These are phyloP conservation scores for Dermolepida albohirtum DNA, from an alignment of 2,888 invertebrate genomes.

Conservation along the genomic window DNA sequence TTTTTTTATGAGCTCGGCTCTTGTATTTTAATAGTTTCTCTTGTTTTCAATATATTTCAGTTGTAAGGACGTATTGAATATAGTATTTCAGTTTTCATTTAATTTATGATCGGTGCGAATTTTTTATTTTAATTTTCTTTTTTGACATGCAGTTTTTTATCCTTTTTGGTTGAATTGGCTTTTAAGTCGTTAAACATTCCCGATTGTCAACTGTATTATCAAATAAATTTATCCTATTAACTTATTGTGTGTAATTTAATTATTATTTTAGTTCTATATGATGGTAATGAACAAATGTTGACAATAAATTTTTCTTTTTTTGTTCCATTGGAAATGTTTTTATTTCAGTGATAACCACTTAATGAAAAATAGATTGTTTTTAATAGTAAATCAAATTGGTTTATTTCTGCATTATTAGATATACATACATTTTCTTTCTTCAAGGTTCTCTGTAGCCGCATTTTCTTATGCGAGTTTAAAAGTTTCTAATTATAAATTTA, in stretches of 20 bases:
- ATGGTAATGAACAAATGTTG: conserved; percentile 8
- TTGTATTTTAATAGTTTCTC: conserved; percentile 56
- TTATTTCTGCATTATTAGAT: too few species aligned
- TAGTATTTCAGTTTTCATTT: background rate
- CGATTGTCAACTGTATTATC: conserved; percentile 64
- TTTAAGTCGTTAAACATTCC: conserved; percentile 62
- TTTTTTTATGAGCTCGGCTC: conserved; percentile 53
- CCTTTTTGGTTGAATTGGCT: conserved; percentile 40
- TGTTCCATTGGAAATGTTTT: conserved; percentile 12
- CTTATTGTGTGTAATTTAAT: conserved; percentile 43
- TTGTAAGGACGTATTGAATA: conserved; percentile 19
- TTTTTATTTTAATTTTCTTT: background rate
- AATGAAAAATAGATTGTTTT: too few species aligned
- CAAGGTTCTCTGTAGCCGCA: too few species aligned
- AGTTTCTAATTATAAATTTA: too few species aligned
- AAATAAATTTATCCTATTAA: conserved; percentile 64
- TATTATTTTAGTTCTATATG: conserved; percentile 24
- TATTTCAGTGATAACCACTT: background rate
- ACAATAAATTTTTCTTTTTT: conserved; percentile 19
- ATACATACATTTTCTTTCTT: too few species aligned
- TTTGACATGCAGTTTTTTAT: conserved; percentile 28
- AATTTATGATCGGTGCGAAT: conserved; percentile 7
- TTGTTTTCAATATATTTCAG: conserved; percentile 46
- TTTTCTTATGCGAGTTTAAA: too few species aligned
- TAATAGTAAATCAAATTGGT: too few species aligned